Evolutionary conservation across 30 jellyfish, hydroid and myxozoan species (phyloP).

Genomic region (Aurelia coerulea): DNA sequence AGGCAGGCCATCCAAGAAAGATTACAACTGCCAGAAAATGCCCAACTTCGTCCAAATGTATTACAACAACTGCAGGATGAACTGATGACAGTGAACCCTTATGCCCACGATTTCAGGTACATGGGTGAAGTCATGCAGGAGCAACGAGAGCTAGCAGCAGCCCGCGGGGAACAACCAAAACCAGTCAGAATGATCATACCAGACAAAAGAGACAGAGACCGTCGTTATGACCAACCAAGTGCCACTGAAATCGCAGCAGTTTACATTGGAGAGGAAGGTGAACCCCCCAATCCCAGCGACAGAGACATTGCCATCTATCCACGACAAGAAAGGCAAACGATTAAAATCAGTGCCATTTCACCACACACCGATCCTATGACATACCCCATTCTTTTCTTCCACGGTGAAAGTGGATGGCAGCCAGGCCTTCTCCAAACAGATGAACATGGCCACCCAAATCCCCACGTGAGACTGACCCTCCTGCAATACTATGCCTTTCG

Average conservation of each 20-base stretch:
- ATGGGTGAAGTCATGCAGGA: slow-evolving; percentile 12
- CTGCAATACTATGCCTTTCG: background rate
- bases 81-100: background rate
- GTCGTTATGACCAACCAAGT: background rate
- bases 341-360: background rate
- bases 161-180: background rate
- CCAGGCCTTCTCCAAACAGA: no score
- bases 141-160: background rate
- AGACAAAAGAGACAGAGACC: background rate
- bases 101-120: background rate
- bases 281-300: background rate
- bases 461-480: background rate
- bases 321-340: background rate
- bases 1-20: slow-evolving; percentile 12
- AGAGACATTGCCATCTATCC: background rate
- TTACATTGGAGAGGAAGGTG: background rate
- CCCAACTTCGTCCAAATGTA: background rate
- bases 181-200: background rate
- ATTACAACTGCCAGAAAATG: background rate
- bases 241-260: background rate
- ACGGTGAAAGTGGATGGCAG: slow-evolving; percentile 49
- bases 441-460: background rate
- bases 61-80: slow-evolving; percentile 3
- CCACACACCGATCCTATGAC: slow-evolving; percentile 44
- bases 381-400: slow-evolving; percentile 45